Conservation (phyloP, 1,140 invertebrate species). For the Lepidotrigona ventralis region DNA sequence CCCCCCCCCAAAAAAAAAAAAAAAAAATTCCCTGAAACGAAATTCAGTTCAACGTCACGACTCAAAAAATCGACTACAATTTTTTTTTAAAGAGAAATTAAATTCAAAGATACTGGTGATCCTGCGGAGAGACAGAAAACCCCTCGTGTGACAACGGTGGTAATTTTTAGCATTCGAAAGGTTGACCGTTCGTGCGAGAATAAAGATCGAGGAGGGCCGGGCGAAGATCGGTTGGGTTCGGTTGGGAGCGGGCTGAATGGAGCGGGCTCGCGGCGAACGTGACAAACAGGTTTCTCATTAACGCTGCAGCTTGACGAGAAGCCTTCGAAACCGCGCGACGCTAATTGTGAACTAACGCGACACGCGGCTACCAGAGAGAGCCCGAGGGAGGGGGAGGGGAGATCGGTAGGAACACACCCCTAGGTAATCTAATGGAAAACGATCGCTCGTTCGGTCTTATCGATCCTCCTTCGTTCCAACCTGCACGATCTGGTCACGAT, state of each 20-base stretch:
- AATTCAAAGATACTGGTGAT: neutral
- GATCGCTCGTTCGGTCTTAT: neutral
- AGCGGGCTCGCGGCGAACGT: slow-evolving; percentile 13
- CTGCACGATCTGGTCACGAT: neutral
- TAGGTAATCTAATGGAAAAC: slow-evolving; percentile 18
- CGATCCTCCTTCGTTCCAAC: neutral
- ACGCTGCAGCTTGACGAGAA: slow-evolving; percentile 42
- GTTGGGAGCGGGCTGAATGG: slow-evolving; percentile 11
- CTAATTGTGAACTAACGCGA: slow-evolving; percentile 41
- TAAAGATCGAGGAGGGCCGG: neutral
- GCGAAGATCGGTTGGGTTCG: slow-evolving; percentile 1
- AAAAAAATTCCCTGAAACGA: no score
- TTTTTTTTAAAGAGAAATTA: neutral
- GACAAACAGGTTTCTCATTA: slow-evolving; percentile 53
- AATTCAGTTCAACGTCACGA: no score
- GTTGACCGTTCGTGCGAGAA: neutral
- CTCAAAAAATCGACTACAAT: no score
- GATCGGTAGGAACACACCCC: neutral
- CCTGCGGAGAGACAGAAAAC: neutral
- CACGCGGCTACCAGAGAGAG: slow-evolving; percentile 13
- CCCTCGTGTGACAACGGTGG: neutral
- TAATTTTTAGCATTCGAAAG: neutral
- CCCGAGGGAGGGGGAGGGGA: neutral
- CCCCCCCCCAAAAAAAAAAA: no score
- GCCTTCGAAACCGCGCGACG: slow-evolving; percentile 39